A percentile compares a stretch with the other conserved stretches of the same genome.
These are phyloP conservation scores for Bergia puertoricense DNA, from an alignment of 92 coral and sea anemone genomes.

Conservation along the genomic window DNA sequence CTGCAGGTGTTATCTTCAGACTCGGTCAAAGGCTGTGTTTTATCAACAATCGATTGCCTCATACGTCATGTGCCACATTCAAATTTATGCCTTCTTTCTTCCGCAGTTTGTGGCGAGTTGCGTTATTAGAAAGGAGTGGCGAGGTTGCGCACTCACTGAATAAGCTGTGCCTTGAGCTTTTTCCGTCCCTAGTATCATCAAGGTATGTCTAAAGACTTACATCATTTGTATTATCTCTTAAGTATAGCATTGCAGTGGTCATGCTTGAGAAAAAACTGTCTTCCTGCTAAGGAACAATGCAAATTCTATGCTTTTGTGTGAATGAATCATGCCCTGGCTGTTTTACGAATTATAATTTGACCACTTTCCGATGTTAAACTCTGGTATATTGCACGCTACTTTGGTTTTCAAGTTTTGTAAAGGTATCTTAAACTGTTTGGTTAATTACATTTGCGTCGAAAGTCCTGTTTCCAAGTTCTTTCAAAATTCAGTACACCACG, in stretches of 20 bases:
- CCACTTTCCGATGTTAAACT: not conserved
- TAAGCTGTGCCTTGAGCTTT: not conserved
- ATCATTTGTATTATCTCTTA: not conserved
- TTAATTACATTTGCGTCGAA: too few relatives aligned
- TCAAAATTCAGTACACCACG: not conserved
- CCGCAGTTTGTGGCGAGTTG: not conserved
- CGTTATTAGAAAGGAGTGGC: constrained; percentile 22
- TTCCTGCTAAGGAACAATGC: not conserved
- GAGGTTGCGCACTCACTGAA: not conserved
- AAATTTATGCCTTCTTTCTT: constrained; percentile 13
- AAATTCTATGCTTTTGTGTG: not conserved
- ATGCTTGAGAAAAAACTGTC: not conserved
- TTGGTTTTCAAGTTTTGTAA: not conserved
- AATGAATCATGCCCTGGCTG: not conserved
- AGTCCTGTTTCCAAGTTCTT: not conserved
- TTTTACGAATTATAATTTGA: not conserved
- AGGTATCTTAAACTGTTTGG: not conserved
- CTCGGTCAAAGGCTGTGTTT: not conserved
- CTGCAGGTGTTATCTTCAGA: constrained; percentile 39
- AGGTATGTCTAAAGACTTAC: not conserved
- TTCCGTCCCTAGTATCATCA: not conserved
- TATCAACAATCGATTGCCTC: constrained; percentile 1
- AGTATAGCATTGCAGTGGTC: not conserved
- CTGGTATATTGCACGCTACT: not conserved
- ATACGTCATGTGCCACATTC: constrained; percentile 23